Base-by-base conservation (phyloP, 2,113 vertebrate species). In the Silurus meridionalis region DNA sequence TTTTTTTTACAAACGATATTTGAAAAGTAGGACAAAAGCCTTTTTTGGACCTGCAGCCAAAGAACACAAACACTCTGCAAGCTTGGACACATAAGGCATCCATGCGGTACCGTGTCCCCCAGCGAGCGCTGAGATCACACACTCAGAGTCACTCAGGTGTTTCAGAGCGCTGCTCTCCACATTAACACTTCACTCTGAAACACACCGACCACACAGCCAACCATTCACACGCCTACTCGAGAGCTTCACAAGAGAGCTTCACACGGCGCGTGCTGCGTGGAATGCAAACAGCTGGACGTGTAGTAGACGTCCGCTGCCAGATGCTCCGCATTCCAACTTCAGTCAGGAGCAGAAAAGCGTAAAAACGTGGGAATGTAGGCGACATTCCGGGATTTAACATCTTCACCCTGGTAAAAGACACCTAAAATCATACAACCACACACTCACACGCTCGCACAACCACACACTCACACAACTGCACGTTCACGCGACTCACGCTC, bases 241-340 rank as follows among this genome's bases (percentile, higher is more conserved):
- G 89, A 37, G 37, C 37, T 37, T 37, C 90, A 90, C 91, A 88
- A 88, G 69, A 64, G 91, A 87, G n/a, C 88, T 15, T 60, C 72
- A 91, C 72, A 90, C 80, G 85, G 83, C 92, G 93, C 90, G 58
- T 89, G 89, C 83, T 64, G 15, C 55, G 84, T 87, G 92, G 91
- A 94, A 94, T 93, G 92, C 90, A 94, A 92, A 93, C 91, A 95
- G 37, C 52, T 15, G 78, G 58, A 64, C n/a, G 83, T 55, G n/a
- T 81, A 71, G 80, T 64, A 58, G 87, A 69, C 58, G 61, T 86
- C 87, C 84, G 77, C 46, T 86, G 66, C 57, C 81, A 82, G 60
- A 89, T 83, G 83, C 84, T 61, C 46, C 15, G 81, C 58, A 85
- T 84, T 83, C 82, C 67, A 55, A 81, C 64, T 84, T 86, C 82